Evolutionary conservation across 1,140 invertebrate genomes (phyloP).

Genomic region (Leguminivora glycinivorella): DNA sequence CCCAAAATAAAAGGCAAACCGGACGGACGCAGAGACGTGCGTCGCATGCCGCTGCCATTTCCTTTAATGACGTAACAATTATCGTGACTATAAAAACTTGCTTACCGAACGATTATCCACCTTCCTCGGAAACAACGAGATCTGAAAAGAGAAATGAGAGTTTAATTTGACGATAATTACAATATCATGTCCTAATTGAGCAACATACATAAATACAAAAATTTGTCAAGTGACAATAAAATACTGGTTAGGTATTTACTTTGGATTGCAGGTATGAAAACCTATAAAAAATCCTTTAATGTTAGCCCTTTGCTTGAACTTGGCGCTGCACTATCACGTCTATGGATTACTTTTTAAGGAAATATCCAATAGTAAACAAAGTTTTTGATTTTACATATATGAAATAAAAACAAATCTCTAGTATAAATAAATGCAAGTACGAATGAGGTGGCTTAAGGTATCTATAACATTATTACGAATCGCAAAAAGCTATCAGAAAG

Average conservation of each 20-base stretch:
- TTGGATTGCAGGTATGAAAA: too few species aligned
- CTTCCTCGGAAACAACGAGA: constrained; percentile 32
- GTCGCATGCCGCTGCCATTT: constrained; percentile 29
- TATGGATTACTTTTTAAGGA: too few species aligned
- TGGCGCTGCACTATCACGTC: too few species aligned
- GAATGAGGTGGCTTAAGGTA: background rate
- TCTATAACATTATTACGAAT: background rate
- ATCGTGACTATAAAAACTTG: background rate
- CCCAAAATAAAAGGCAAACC: constrained; percentile 32
- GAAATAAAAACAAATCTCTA: too few species aligned
- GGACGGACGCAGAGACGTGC: constrained; percentile 37
- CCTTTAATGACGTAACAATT: constrained; percentile 28
- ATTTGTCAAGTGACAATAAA: too few species aligned
- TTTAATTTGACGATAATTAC: background rate
- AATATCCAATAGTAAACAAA: too few species aligned
- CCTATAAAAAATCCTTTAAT: too few species aligned
- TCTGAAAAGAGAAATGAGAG: background rate
- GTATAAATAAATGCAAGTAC: background rate
- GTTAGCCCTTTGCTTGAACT: too few species aligned
- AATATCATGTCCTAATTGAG: background rate
- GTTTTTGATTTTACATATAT: too few species aligned
- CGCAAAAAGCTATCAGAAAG: constrained; percentile 6
- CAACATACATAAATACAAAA: too few species aligned
- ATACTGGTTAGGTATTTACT: too few species aligned
- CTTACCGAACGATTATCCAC: constrained; percentile 42